phyloP scores from a whole-genome alignment of 2,888 invertebrate species.

The Drosophila glabriapex region DNA sequence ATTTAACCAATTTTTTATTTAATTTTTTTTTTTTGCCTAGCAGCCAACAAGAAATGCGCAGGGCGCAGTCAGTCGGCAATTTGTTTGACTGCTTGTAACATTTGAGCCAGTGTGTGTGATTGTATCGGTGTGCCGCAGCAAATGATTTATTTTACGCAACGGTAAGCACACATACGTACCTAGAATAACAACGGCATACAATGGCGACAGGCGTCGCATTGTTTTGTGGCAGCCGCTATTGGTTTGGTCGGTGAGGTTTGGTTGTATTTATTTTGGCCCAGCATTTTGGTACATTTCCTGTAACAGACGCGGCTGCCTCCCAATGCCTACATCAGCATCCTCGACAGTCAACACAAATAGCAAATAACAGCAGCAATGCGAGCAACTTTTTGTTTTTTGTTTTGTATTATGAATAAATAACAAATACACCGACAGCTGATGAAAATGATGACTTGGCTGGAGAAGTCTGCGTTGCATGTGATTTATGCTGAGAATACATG shows the following conservation, averaged over 20 bases:
- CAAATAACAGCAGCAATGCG: conserved; percentile 14
- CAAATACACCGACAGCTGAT: conserved; percentile 44
- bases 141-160: conserved; percentile 79
- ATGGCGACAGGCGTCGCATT: conserved; percentile 70
- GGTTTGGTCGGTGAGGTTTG: conserved; percentile 61
- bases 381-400: conserved; percentile 35
- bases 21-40: neutral
- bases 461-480: conserved; percentile 49
- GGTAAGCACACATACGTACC: conserved; percentile 66
- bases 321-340: conserved; percentile 53
- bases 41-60: conserved; percentile 11
- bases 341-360: conserved; percentile 12
- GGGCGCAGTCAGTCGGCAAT: conserved; percentile 58
- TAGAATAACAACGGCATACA: conserved; percentile 36
- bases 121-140: conserved; percentile 51
- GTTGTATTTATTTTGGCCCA: conserved; percentile 70
- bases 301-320: conserved; percentile 45
- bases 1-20: conserved; percentile 64
- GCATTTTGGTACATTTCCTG: conserved; percentile 60
- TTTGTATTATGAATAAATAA: conserved; percentile 73
- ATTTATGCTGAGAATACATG: conserved; percentile 75
- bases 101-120: conserved; percentile 27
- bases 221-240: conserved; percentile 64
- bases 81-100: conserved; percentile 66
- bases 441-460: conserved; percentile 14